phyloP scores from a whole-genome alignment of 1,140 invertebrate species.

The Oppia nitens region DNA sequence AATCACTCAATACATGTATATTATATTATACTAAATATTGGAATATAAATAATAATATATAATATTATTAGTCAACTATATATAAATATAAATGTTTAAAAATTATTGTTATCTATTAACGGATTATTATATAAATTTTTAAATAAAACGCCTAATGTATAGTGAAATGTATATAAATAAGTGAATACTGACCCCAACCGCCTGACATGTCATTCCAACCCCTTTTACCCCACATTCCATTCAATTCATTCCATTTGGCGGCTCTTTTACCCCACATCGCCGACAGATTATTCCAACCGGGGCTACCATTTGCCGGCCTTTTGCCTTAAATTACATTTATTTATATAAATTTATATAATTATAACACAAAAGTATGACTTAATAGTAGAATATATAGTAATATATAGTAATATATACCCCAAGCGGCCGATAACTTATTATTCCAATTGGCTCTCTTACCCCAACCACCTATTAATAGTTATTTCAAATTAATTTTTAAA shows the following conservation, averaged over 20 bases:
- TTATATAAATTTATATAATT: not conserved
- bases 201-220: slow-evolving; percentile 18
- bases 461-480: slow-evolving; percentile 8
- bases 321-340: not conserved
- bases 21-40: too few relatives aligned
- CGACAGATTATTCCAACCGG: slow-evolving; percentile 17
- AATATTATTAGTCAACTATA: too few relatives aligned
- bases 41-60: too few relatives aligned
- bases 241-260: slow-evolving; percentile 19
- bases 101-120: too few relatives aligned
- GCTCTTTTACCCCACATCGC: slow-evolving; percentile 31
- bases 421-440: slow-evolving; percentile 10
- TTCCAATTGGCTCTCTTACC: slow-evolving; percentile 15
- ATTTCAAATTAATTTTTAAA: not conserved
- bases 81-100: too few relatives aligned
- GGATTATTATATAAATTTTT: too few relatives aligned
- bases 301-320: not conserved
- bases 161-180: too few relatives aligned
- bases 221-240: slow-evolving; percentile 20
- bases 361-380: not conserved
- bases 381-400: too few relatives aligned
- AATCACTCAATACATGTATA: too few relatives aligned
- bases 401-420: slow-evolving; percentile 7
- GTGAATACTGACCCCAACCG: slow-evolving; percentile 27
- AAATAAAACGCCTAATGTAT: too few relatives aligned